These are phyloP conservation scores for Aphodius granarius DNA, from an alignment of 2,888 invertebrate genomes.

Conservation along the genomic window DNA sequence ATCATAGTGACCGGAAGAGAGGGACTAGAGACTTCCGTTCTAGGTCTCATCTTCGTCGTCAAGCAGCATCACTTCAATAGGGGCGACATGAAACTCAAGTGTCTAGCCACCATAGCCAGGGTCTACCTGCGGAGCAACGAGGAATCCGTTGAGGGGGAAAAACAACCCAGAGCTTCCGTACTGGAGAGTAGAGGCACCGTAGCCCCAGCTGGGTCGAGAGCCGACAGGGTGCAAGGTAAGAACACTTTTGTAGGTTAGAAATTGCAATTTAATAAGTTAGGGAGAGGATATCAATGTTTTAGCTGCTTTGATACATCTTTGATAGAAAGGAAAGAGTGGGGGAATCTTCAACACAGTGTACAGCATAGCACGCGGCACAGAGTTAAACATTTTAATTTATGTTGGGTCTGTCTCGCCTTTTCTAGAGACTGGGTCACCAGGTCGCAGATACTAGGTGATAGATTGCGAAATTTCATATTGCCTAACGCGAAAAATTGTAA, in stretches of 20 bases:
- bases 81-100: conserved; percentile 87
- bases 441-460: not conserved
- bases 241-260: too few relatives aligned
- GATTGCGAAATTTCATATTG: conserved; percentile 14
- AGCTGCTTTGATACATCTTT: too few relatives aligned
- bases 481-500: conserved; percentile 8
- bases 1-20: conserved; percentile 60
- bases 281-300: too few relatives aligned
- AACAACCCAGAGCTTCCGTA: conserved; percentile 73
- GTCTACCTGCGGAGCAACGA: conserved; percentile 88
- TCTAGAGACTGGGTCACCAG: not conserved
- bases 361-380: too few relatives aligned
- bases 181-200: conserved; percentile 76
- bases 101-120: conserved; percentile 83
- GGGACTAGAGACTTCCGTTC: conserved; percentile 75
- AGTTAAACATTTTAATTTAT: too few relatives aligned
- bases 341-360: too few relatives aligned
- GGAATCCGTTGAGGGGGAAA: conserved; percentile 81
- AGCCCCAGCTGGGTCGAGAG: conserved; percentile 62
- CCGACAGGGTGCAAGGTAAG: conserved; percentile 74
- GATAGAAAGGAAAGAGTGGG: too few relatives aligned
- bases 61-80: conserved; percentile 79
- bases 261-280: too few relatives aligned
- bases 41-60: conserved; percentile 80
- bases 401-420: not conserved